Conservation (phyloP, 2,888 invertebrate genomes). For the Andrena flavipes region DNA sequence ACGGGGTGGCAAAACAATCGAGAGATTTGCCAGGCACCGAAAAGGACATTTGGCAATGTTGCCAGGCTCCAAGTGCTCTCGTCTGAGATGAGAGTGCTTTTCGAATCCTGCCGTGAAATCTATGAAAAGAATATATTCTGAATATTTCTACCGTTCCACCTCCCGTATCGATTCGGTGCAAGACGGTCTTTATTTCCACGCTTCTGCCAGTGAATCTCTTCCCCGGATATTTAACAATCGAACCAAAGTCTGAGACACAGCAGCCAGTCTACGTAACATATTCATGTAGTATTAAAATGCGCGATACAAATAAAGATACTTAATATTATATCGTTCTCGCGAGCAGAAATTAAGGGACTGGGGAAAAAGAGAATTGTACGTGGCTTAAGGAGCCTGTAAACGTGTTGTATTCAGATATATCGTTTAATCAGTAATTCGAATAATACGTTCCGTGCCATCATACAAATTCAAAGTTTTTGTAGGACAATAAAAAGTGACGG, state of each 20-base stretch:
- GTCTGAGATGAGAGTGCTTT: constrained; percentile 45
- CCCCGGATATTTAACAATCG: background rate
- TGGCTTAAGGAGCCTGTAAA: too few species aligned
- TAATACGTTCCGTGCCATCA: too few species aligned
- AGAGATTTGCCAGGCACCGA: constrained; percentile 51
- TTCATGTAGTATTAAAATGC: too few species aligned
- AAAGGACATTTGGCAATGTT: constrained; percentile 61
- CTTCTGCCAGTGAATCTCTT: constrained; percentile 3
- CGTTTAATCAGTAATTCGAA: too few species aligned
- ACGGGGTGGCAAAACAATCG: constrained; percentile 46
- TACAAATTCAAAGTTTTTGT: too few species aligned
- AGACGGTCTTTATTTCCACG: constrained; percentile 23
- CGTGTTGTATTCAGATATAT: too few species aligned
- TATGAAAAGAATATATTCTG: constrained; percentile 51
- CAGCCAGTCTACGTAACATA: too few species aligned
- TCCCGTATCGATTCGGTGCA: constrained; percentile 33
- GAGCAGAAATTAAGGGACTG: too few species aligned
- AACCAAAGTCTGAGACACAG: background rate
- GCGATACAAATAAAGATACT: background rate
- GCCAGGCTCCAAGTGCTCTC: constrained; percentile 51
- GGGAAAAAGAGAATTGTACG: too few species aligned
- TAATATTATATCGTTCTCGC: too few species aligned
- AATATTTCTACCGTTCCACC: constrained; percentile 49
- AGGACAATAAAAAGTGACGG: too few species aligned
- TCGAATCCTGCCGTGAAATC: constrained; percentile 48